Evolutionary conservation across 2,888 invertebrate genomes (phyloP), one percentile per base, ranked within the genome.

Genomic region (Baccha elongata): DNA sequence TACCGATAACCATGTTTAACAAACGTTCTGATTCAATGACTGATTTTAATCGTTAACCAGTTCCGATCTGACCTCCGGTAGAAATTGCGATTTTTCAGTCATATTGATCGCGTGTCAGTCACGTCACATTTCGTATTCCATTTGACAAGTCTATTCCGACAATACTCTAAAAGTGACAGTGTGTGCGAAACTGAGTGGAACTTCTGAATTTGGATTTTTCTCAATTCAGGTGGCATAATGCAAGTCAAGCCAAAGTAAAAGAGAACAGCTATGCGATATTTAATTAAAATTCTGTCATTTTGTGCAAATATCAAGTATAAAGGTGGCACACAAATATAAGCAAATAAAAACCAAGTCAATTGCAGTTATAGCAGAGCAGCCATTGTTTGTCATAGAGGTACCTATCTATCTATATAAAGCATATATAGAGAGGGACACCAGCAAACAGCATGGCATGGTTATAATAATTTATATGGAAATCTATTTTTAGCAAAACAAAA

Each of bases 401-500:
- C 46, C 29, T 23, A 23, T 21, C 23, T 50, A 40, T 58, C 21
- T 46, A 3, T 52, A 42, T 13, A 48, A 44, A 67, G 23, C 8
- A 21, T 4, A n/a, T 23, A 23, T 55, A 23, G 13, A 26, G 17
- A 60, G 44, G 76, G 58, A 76, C 67, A 67, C 55, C 65, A 67
- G 60, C 53, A 32, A 75, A 65, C 64, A 65, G 64, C 71, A 42
- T 73, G 29, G 29, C 29, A n/a, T n/a, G 55, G 68, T 40, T 40
- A 53, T 48, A 67, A 78, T 80, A 73, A 69, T 84, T 84, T 79
- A 69, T 67, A 84, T 84, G 79, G 79, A 84, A 74, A 69, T 84
- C 84, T 84, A 84, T 84, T 84, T 84, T 69, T 84, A 84, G 67
- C 84, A 60, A 84, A 84, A 79, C 79, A 79, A 79, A 79, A 79